Evolutionary conservation across 2,888 invertebrate genomes (phyloP), one percentile per base, ranked within the genome.

Genomic region (Erynnis tages): DNA sequence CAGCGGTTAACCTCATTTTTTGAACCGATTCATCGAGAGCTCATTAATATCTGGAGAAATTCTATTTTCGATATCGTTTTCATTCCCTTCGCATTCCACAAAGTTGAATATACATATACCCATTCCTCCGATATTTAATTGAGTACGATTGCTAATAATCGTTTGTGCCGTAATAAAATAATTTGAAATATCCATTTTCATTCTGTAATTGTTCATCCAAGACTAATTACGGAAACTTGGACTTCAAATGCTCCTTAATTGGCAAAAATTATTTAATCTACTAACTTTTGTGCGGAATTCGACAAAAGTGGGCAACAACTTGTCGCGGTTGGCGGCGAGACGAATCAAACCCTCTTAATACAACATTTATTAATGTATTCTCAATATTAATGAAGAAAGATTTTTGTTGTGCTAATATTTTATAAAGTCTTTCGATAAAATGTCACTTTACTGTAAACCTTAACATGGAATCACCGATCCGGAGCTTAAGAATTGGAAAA

Each of bases 191-290:
- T 74, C 70, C 64, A 71, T 74, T 71, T 66, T 70, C 65, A 70
- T 72, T 69, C 67, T 70, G 67, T 77, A 79, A 82, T 82, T 81
- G 82, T 82, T 86, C 83, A 81, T 78, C 78, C 77, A 81, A 82
- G 80, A 79, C 79, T 85, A 84, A 86, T 86, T 85, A 84, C 76
- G 76, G 69, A 78, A 84, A 85, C 82, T 85, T 79, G 78, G 81
- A 85, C 83, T 84, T 85, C 79, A 86, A 87, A 85, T 85, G 80
- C 79, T 82, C 74, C 74, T 79, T 88, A 87, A 87, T 87, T 87
- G 87, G 86, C 85, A 88, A 85, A 38, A 38, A 38, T 38, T 38
- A 85, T 87, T 87, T 85, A 88, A 87, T 87, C 82, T 83, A 84
- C 84, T 82, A 87, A 87, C 85, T 87, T 88, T 83, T 82, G 82